Percentiles rank a stretch among this genome's conserved stretches.
Conservation (phyloP, 2,113 vertebrate genomes). For the Xenopus tropicalis region UCB_Xtro_10.0 CM004443.2:179695001-179695500, state of each 20-base stretch:
- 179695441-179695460: too few species aligned
- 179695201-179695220: constrained; percentile 10
- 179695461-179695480: too few species aligned
- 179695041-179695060: too few species aligned
- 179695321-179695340: constrained; percentile 20
- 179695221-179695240: constrained; percentile 16
- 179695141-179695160: constrained; percentile 42
- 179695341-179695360: constrained; percentile 2
- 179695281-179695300: constrained; percentile 41
- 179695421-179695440: too few species aligned
- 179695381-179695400: constrained; percentile 36
- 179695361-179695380: not conserved
- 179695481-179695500: too few species aligned
- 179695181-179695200: not conserved
- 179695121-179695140: constrained; percentile 47
- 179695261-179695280: constrained; percentile 43
- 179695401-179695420: too few species aligned
- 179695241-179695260: constrained; percentile 9
- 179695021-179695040: too few species aligned
- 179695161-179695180: constrained; percentile 43
- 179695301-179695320: constrained; percentile 10
- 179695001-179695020: too few species aligned
- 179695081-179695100: constrained; percentile 32
- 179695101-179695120: constrained; percentile 41
- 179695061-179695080: too few species aligned